A percentile compares a stretch with the other conserved stretches of the same genome.
Conservation (phyloP, 2,113 vertebrate genomes). For the Marmota monax region DNA sequence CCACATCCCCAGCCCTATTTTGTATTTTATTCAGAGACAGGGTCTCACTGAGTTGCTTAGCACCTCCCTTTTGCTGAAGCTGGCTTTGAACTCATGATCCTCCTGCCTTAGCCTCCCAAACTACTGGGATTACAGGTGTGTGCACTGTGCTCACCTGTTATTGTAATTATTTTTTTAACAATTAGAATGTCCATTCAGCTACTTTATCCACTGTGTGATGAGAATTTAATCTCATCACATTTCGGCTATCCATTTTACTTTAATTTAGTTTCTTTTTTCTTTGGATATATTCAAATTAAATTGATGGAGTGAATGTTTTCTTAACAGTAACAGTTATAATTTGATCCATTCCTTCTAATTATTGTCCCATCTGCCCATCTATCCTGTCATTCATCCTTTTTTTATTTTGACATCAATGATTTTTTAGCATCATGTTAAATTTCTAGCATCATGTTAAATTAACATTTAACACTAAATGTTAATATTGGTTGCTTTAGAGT, state of each 20-base stretch:
- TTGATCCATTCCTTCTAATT: neutral
- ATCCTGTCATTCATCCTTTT: neutral
- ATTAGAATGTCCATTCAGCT: neutral
- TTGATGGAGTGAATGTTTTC: neutral
- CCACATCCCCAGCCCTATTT: too few relatives aligned
- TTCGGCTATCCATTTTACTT: neutral
- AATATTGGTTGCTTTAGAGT: neutral
- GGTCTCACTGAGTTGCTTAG: too few relatives aligned
- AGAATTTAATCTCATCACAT: neutral
- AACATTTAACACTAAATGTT: neutral
- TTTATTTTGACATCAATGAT: neutral
- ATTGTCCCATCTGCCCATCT: neutral
- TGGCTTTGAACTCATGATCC: too few relatives aligned
- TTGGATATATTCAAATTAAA: neutral
- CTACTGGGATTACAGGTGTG: too few relatives aligned
- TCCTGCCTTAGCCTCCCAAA: too few relatives aligned
- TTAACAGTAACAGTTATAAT: neutral
- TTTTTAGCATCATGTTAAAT: neutral
- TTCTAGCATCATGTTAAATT: neutral
- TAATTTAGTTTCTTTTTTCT: neutral
- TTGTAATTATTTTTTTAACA: neutral
- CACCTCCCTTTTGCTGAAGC: too few relatives aligned
- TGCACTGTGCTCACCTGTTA: neutral
- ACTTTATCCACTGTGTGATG: neutral
- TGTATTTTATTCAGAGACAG: too few relatives aligned